Conservation (phyloP, 2,797 vertebrate species). For the Psittacula echo region DNA sequence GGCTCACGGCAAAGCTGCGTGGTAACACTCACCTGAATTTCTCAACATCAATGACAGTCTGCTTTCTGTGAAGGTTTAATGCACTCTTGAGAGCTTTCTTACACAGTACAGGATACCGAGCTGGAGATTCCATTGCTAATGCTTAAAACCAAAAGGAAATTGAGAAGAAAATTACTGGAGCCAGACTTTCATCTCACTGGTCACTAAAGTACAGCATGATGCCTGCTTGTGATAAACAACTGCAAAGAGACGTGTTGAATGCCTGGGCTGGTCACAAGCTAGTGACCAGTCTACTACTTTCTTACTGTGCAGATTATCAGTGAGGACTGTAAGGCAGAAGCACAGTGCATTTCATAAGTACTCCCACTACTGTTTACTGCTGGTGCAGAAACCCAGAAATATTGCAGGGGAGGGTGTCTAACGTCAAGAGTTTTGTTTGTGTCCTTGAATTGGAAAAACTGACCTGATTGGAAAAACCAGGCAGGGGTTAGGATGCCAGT, state of each 20-base stretch:
- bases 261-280: neutral
- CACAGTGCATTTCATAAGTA: neutral
- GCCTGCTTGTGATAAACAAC: neutral
- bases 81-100: slow-evolving; percentile 88
- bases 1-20: neutral
- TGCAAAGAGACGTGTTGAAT: neutral
- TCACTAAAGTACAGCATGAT: neutral
- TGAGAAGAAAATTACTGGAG: neutral
- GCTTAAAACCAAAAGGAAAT: slow-evolving; percentile 74
- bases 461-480: neutral
- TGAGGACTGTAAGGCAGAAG: neutral
- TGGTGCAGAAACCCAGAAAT: neutral
- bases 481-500: neutral
- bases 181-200: neutral
- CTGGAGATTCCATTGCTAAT: slow-evolving; percentile 90
- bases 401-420: accelerated
- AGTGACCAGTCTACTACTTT: neutral
- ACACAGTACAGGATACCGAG: slow-evolving; percentile 85
- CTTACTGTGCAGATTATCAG: neutral
- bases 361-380: neutral
- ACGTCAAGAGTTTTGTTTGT: neutral
- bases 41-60: slow-evolving; percentile 76
- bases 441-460: neutral
- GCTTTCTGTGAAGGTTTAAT: slow-evolving; percentile 83
- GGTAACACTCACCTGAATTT: slow-evolving; percentile 83